Base-by-base conservation (phyloP, 2,797 vertebrate genomes). In the Brotula barbata region DNA sequence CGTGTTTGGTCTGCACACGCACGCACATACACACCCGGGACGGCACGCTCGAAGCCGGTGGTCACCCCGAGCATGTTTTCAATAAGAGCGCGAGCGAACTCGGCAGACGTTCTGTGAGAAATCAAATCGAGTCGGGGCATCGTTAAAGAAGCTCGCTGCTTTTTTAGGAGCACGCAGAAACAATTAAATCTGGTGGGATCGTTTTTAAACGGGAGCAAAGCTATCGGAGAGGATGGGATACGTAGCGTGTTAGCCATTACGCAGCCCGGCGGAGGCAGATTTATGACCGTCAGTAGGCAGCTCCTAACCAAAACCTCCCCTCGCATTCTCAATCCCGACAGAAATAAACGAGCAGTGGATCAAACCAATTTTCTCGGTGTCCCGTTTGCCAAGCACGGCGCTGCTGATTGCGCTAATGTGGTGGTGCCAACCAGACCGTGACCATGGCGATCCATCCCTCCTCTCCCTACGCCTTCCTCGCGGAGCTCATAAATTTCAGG, bases 181-280 rank as follows among this genome's bases (percentile, higher is more conserved):
- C 70, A 75, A 80, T 77, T 57, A 74, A 74, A 81, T 66, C 16
- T 47, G 48, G 70, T 34, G 75, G 45, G 65, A 67, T 59, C 56
- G 75, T 70, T 80, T 84, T 78, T 25, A 78, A 84, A 86, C 84
- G 28, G 85, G 78, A 87, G 84, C 67, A 31, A 51, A 76, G 44
- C 59, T 58, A 72, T 80, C 4, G 64, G 60, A 55, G 74, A 66
- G 86, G 82, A 81, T 73, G 78, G 78, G 64, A 73, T 57, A 76
- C 71, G 68, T 76, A 74, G 76, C 74, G 78, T 66, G 77, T 79
- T 1, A 2, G 10, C 65, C 68, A 79, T 85, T 78, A 81, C 36
- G 64, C 39, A 65, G 82, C 61, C 72, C 71, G 73, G 73, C 75
- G 85, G 74, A 77, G 64, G 56, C 67, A 61, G 69, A 87, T 86